These are phyloP conservation scores for Terebella lapidaria DNA, from an alignment of 2,888 invertebrate species.

Conservation along the genomic window DNA sequence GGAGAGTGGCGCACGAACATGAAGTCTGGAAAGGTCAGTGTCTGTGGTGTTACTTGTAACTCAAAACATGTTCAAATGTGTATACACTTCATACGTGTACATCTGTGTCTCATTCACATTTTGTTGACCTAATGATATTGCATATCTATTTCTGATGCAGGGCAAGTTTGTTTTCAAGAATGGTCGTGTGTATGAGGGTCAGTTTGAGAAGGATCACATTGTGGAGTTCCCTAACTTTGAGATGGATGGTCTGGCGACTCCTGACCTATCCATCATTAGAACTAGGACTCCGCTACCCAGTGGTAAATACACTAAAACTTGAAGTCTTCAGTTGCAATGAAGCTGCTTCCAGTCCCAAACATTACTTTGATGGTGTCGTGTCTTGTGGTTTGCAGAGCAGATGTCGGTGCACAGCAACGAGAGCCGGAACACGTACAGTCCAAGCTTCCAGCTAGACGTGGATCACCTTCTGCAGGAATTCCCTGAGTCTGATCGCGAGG, in stretches of 20 bases:
- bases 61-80: not conserved
- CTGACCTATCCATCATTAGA: conserved; percentile 43
- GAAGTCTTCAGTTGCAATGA: not conserved
- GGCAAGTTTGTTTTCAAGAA: conserved; percentile 54
- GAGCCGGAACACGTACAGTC: conserved; percentile 49
- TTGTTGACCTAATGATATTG: no score
- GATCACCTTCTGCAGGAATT: conserved; percentile 42
- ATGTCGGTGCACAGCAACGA: conserved; percentile 49
- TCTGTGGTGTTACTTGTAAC: no score
- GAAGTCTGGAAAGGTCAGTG: conserved; percentile 51
- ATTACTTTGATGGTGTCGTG: no score
- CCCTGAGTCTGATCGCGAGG: conserved; percentile 39
- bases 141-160: no score
- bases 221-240: conserved; percentile 48
- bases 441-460: conserved; percentile 51
- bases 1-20: conserved; percentile 52
- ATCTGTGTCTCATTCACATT: no score
- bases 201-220: conserved; percentile 52
- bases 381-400: conserved; percentile 32
- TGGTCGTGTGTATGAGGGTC: conserved; percentile 51
- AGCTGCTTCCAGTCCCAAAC: not conserved
- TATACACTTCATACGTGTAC: no score
- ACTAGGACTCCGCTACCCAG: conserved; percentile 47
- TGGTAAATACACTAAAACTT: conserved; percentile 30
- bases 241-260: conserved; percentile 45